phyloP scores from a whole-genome alignment of 2,888 invertebrate genomes.

The Eulithis testata region DNA sequence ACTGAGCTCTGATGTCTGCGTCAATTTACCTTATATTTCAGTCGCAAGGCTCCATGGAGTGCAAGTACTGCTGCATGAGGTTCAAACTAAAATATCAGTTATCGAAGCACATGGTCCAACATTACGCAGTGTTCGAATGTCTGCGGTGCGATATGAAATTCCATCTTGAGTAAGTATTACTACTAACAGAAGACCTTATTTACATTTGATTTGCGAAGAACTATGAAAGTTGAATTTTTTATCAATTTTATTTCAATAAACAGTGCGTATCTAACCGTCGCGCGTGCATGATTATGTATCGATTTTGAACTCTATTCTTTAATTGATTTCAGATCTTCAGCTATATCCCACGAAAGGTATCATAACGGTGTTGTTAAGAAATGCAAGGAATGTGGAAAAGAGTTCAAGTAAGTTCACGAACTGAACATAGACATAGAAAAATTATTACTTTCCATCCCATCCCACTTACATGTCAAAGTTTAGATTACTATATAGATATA shows the following conservation, averaged over 20 bases:
- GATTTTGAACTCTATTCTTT: too few species aligned
- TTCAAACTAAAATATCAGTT: constrained; percentile 62
- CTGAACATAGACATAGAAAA: too few species aligned
- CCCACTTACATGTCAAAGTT: too few species aligned
- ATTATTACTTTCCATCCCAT: too few species aligned
- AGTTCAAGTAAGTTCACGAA: constrained; percentile 62
- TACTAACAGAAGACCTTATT: background rate
- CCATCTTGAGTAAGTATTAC: constrained; percentile 64
- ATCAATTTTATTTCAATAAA: too few species aligned
- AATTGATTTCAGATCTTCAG: constrained; percentile 61
- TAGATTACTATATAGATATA: too few species aligned
- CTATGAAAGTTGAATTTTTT: too few species aligned
- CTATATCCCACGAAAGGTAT: constrained; percentile 70
- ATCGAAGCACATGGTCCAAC: constrained; percentile 57
- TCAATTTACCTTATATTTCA: constrained; percentile 40
- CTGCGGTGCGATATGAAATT: constrained; percentile 67
- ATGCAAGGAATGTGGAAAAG: constrained; percentile 68
- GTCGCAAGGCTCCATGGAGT: constrained; percentile 62
- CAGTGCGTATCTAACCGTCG: too few species aligned
- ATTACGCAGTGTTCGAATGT: constrained; percentile 60
- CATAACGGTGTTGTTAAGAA: constrained; percentile 71
- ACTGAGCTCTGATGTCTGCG: too few species aligned
- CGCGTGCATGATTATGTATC: too few species aligned
- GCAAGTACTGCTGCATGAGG: constrained; percentile 71
- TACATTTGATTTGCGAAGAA: too few species aligned